Base-by-base conservation (phyloP, 2,113 vertebrate genomes). In the Pionites leucogaster region DNA sequence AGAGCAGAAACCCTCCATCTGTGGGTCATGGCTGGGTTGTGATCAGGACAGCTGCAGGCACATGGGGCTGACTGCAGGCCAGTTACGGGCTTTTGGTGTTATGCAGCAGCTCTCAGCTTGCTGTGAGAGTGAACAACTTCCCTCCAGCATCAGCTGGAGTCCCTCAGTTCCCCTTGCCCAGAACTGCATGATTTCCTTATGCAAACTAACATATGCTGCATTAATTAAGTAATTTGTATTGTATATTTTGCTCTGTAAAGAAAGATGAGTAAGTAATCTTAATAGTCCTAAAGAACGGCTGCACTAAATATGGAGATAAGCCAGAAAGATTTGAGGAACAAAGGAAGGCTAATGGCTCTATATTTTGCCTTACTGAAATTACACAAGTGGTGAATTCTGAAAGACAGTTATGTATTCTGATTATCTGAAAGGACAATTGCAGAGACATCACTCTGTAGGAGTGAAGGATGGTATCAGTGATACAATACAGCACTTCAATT, bases 361-460 rank as follows among this genome's bases (percentile, higher is more conserved):
- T 95, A n/a, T 88, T 94, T 95, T 88, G 87, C 80, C 82, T 87
- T 81, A 12, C 79, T 90, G 79, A 86, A 85, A 92, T 94, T 46
- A 71, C 35, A 71, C 65, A 64, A 90, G 88, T 86, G 70, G 60
- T 91, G 93, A 79, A 88, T 94, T 69, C 47, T 81, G 82, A 67
- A 24, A 91, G 78, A 37, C 59, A 71, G 84, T 89, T 88, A 49
- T 64, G 52, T 74, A 59, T 94, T 94, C 76, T 90, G 88, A 88
- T 96, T 93, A 92, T 83, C 72, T 39, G 60, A 72, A 86, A 88
- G 85, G 72, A 93, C 76, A 86, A 42, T 84, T 82, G 72, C 90
- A 53, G 76, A 88, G 83, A 29, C 10, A 16, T 24, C 1, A 7
- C 70, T 86, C 77, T 63, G 64, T 29, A 69, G 74, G 53, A 92